Evolutionary conservation across 2,113 vertebrate genomes (phyloP), one percentile per base, ranked within the genome.

Genomic region (Anolis carolinensis): DNA sequence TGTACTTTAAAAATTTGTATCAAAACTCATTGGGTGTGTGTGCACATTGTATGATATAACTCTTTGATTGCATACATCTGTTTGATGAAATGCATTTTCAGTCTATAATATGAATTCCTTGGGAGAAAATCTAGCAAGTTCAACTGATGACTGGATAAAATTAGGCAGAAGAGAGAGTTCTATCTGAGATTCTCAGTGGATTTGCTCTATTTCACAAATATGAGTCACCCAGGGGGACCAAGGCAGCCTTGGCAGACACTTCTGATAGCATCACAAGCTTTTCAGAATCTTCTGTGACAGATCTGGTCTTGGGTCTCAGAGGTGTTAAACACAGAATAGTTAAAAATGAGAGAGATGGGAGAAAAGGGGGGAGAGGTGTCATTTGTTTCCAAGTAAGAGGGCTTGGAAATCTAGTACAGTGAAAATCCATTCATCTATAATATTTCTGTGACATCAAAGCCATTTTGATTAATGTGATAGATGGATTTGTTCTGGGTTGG

Each of bases 381-480:
- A 75, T 93, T 87, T 91, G 9, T 93, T 95, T 90, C 25, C 30
- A 68, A 30, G 91, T 55, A 36, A n/a, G 4, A 21, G 55, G 11
- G 20, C 30, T 79, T 44, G 2, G 32, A 91, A 86, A 27, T 18
- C 11, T 71, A 48, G 2, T 81, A 55, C 55, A 89, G 32, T 79
- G 88, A 83, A 90, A 85, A 4, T 0, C 83, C 1, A 25, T 78
- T 52, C 0, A 81, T 84, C 48, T 88, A 48, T 83, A 83, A 14
- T 2, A 63, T 76, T 75, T 83, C 85, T 59, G 44, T 85, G 27
- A 74, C 72, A 87, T 68, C 25, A 82, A 63, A 90, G 50, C 5
- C 39, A 65, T 89, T 86, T 65, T 10, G 7, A 48, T 86, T 92
- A 89, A 73, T 71, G n/a, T 74, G 30, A 82, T 9, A 32, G 21